Percentiles rank a stretch among this genome's conserved stretches.
Evolutionary conservation across 2,797 vertebrate genomes (phyloP).

Genomic region (Balearica regulorum): DNA sequence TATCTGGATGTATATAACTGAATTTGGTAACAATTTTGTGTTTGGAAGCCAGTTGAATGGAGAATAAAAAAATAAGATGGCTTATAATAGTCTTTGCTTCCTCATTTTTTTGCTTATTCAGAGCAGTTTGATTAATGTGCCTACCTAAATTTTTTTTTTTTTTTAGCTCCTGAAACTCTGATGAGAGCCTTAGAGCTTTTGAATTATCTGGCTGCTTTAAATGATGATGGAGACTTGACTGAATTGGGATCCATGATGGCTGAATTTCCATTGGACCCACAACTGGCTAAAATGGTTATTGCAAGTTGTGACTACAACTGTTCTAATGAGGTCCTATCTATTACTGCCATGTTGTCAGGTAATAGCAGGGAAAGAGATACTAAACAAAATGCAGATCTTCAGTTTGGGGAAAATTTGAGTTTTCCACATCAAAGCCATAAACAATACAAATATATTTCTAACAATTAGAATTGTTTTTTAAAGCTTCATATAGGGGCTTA

Average conservation of each 20-base stretch:
- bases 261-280: conserved; percentile 96
- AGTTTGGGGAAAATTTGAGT: conserved; percentile 55
- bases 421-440: background rate
- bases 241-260: conserved; percentile 99
- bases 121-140: conserved; percentile 12
- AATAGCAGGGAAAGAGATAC: conserved; percentile 82
- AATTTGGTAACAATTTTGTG: conserved; percentile 67
- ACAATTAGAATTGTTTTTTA: background rate
- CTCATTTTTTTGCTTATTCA: conserved; percentile 38
- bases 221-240: conserved; percentile 97
- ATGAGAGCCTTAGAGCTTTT: conserved; percentile 98
- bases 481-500: background rate
- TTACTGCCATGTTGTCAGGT: conserved; percentile 99
- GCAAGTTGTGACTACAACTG: conserved; percentile 99
- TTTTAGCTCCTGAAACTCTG: conserved; percentile 93
- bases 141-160: background rate
- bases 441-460: background rate
- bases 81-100: background rate
- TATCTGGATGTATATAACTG: background rate
- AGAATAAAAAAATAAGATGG: conserved; percentile 72
- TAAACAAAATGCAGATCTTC: conserved; percentile 54
- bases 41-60: conserved; percentile 68
- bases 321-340: conserved; percentile 99
- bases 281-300: conserved; percentile 99
- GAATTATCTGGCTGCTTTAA: conserved; percentile 97